Evolutionary conservation across 2,888 invertebrate genomes (phyloP), one percentile per base, ranked within the genome.

Genomic region (Tortrix viridana): DNA sequence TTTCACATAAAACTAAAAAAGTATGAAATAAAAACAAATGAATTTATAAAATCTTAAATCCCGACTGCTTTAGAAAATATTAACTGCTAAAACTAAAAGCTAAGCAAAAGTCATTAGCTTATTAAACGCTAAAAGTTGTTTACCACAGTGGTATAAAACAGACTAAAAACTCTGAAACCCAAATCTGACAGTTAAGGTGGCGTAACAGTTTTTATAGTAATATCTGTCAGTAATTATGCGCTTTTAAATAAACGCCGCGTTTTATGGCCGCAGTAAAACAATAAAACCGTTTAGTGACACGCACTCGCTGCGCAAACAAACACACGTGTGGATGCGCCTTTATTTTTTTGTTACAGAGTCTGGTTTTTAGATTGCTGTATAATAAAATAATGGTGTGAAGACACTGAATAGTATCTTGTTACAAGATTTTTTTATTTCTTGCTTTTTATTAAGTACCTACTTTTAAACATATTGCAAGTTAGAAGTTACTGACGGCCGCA

Each of bases 211-310:
- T 18, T 18, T 44, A 49, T 49, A 26, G 32, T 19, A 18, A 32
- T 32, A 32, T 32, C 32, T 14, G 26, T 5, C 49, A 18, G 26
- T 26, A 49, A 49, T 49, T 26, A 18, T 32, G 14, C 50, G 32
- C 50, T 16, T 9, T 41, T 20, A 52, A 41, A 53, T 38, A 53
- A 53, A 53, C 53, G 22, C 47, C 3, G 22, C 19, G 19, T 41
- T 53, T 53, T 53, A 53, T 48, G 12, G 22, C 47, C 47, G 44
- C 49, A 16, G 32, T 12, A 32, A 32, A 44, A 53, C 53, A 53
- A 41, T 53, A 53, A 53, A 53, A 38, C 41, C 9, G 53, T 53
- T 41, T 53, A 52, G 52, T 52, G 53, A 53, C 53, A 53, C 53
- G 22, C 53, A 53, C 53, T 41, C 22, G 53, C 16, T 20, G 16